Conservation (phyloP, 2,113 vertebrate species). For the Zapus hudsonius region DNA sequence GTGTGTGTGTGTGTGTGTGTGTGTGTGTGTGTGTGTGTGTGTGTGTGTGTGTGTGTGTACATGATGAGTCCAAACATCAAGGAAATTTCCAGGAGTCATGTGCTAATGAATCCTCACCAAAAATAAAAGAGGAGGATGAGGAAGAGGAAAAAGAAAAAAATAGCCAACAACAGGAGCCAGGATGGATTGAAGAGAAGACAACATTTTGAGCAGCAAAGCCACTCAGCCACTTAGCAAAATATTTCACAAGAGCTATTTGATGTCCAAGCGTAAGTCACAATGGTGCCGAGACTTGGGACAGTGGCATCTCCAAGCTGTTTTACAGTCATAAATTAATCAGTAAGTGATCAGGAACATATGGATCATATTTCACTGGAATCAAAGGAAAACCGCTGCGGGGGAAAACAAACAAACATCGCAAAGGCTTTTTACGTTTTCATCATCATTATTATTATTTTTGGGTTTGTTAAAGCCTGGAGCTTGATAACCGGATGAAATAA, state of each 20-base stretch:
- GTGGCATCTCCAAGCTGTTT: conserved; percentile 59
- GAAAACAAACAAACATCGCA: conserved; percentile 48
- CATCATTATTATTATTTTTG: background rate
- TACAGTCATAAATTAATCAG: conserved; percentile 50
- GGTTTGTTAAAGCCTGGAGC: background rate
- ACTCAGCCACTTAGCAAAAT: background rate
- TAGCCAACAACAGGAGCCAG: background rate
- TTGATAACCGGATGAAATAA: conserved; percentile 19
- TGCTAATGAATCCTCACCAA: background rate
- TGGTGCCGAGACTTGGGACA: background rate
- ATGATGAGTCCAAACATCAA: background rate
- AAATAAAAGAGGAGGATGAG: background rate
- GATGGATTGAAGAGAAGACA: background rate
- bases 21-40: too few relatives aligned
- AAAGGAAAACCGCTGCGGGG: conserved; percentile 55
- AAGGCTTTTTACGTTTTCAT: background rate
- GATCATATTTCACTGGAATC: conserved; percentile 51
- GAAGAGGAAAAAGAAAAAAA: accelerated
- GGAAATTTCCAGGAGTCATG: background rate
- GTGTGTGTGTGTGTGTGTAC: too few relatives aligned
- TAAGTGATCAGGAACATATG: conserved; percentile 55
- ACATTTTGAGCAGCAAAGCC: conserved; percentile 10
- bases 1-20: too few relatives aligned
- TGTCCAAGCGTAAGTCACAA: conserved; percentile 29
- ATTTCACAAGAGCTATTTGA: conserved; percentile 68